Conservation (phyloP, 1,140 invertebrate species). For the Episyrphus balteatus region DNA sequence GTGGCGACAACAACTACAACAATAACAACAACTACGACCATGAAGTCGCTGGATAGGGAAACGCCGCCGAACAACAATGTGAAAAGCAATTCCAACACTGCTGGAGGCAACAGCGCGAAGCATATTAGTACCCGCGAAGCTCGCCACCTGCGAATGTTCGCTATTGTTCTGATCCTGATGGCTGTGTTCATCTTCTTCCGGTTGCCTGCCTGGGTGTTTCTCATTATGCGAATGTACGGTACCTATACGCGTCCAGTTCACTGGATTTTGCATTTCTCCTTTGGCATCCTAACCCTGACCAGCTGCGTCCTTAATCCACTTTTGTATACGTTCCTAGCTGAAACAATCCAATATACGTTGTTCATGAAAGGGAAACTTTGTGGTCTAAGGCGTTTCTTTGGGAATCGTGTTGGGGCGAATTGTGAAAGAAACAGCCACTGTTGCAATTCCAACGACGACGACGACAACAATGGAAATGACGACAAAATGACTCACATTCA, state of each 20-base stretch:
- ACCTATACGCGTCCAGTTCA: constrained; percentile 19
- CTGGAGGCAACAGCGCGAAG: constrained; percentile 6
- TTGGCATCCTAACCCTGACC: constrained; percentile 38
- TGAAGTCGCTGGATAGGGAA: too few species aligned
- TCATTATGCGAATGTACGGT: constrained; percentile 36
- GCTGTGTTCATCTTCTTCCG: constrained; percentile 40
- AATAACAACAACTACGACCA: not conserved
- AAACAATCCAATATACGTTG: constrained; percentile 31
- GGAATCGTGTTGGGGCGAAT: too few species aligned
- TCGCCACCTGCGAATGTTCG: constrained; percentile 42
- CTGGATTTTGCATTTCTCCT: constrained; percentile 39
- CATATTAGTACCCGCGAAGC: constrained; percentile 20
- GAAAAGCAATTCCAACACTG: not conserved
- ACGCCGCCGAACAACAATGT: too few species aligned
- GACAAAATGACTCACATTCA: too few species aligned
- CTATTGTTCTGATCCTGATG: constrained; percentile 42
- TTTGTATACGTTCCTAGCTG: constrained; percentile 44
- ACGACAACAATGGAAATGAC: too few species aligned
- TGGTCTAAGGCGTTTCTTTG: not conserved
- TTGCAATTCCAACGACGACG: too few species aligned
- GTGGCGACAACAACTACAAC: not conserved
- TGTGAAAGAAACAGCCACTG: too few species aligned
- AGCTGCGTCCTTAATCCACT: constrained; percentile 45
- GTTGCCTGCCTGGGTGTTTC: constrained; percentile 42
- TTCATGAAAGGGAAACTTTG: constrained; percentile 9